These are phyloP conservation scores for Sicus ferrugineus DNA, from an alignment of 2,888 invertebrate species.

Conservation along the genomic window DNA sequence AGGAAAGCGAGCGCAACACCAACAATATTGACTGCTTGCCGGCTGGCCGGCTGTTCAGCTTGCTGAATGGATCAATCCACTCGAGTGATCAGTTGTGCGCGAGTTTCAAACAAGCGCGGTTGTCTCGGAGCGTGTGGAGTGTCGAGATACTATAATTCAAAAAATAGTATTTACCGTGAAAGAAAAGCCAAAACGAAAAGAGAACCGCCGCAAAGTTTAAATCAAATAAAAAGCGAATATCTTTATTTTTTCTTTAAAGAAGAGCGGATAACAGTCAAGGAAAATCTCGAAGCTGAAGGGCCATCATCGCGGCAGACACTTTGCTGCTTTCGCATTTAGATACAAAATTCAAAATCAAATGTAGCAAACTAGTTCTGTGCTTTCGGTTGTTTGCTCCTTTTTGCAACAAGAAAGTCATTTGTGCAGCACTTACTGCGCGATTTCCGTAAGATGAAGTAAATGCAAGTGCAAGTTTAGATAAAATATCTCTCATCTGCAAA, in stretches of 20 bases:
- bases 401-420: not conserved
- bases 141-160: not conserved
- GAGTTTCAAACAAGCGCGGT: slow-evolving; percentile 39
- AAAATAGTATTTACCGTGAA: not conserved
- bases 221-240: not conserved
- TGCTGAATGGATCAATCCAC: slow-evolving; percentile 35
- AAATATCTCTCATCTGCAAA: not conserved
- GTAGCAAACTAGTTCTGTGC: slow-evolving; percentile 3
- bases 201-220: not conserved
- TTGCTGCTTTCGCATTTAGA: not conserved
- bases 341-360: slow-evolving; percentile 14
- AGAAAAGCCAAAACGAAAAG: not conserved
- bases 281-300: not conserved
- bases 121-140: slow-evolving; percentile 12
- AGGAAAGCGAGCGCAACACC: not conserved
- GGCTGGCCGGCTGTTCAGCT: not conserved
- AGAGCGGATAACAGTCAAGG: not conserved
- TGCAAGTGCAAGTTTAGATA: not conserved
- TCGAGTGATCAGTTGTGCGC: slow-evolving; percentile 41
- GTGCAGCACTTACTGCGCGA: slow-evolving; percentile 47
- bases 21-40: slow-evolving; percentile 13
- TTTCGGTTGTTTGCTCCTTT: not conserved
- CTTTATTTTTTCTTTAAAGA: too few relatives aligned
- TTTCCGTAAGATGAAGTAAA: slow-evolving; percentile 6
- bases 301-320: not conserved